phyloP scores from a whole-genome alignment of 2,113 vertebrate species.

The Dasypus novemcinctus region DNA sequence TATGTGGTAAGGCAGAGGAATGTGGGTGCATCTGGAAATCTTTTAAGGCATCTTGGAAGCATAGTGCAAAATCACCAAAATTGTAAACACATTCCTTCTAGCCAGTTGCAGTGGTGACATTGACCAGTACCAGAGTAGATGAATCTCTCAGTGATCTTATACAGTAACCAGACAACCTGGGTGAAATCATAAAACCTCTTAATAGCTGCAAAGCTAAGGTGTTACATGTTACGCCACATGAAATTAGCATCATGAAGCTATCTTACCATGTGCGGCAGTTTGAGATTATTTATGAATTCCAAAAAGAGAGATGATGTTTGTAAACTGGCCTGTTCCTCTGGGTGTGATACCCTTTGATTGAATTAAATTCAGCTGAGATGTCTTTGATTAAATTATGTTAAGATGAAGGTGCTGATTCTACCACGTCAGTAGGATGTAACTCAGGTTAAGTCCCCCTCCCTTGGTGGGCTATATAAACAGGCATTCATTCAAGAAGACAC shows the following conservation, averaged over 20 bases:
- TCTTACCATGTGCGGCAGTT: background rate
- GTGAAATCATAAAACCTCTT: background rate
- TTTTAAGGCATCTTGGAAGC: conserved; percentile 72
- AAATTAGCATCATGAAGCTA: background rate
- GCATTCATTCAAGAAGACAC: too few relatives aligned
- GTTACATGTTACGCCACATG: background rate
- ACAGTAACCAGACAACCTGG: background rate
- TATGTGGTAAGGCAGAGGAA: conserved; percentile 57
- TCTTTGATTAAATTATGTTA: too few relatives aligned
- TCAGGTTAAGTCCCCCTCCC: too few relatives aligned
- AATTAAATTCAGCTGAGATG: too few relatives aligned
- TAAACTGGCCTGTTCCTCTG: too few relatives aligned
- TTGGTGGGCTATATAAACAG: too few relatives aligned
- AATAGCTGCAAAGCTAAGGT: background rate
- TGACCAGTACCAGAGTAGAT: conserved; percentile 49
- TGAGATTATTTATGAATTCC: too few relatives aligned
- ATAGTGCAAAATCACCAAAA: conserved; percentile 62
- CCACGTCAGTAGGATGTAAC: too few relatives aligned
- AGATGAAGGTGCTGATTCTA: too few relatives aligned
- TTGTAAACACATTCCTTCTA: conserved; percentile 53
- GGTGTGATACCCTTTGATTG: too few relatives aligned
- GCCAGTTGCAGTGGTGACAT: background rate
- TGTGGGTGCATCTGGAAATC: conserved; percentile 76
- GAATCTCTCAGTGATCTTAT: background rate
- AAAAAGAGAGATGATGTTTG: too few relatives aligned